Conservation (phyloP, 2,113 vertebrate species). For the Dipodomys spectabilis region DNA sequence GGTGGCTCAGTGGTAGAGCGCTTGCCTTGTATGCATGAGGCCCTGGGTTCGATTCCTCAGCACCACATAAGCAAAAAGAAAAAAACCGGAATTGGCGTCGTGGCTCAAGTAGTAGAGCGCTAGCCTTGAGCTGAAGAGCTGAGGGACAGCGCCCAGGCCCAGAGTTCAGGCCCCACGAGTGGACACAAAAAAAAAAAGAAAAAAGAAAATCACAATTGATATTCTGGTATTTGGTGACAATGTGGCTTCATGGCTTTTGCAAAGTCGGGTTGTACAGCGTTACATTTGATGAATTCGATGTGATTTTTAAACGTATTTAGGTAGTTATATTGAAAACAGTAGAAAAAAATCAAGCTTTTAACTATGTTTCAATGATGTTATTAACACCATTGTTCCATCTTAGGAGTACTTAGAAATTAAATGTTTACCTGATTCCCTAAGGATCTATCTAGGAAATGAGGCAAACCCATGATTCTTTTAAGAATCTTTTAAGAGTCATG, state of each 20-base stretch:
- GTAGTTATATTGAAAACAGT: not conserved
- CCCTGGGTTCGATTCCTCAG: too few relatives aligned
- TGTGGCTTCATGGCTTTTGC: not conserved
- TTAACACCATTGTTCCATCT: slow-evolving; percentile 16
- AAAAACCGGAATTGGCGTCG: too few relatives aligned
- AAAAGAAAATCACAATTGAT: not conserved
- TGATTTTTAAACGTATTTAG: slow-evolving; percentile 48
- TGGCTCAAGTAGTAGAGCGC: too few relatives aligned
- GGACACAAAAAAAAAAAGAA: too few relatives aligned
- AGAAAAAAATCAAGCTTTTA: not conserved
- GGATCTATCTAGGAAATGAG: not conserved
- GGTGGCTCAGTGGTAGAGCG: too few relatives aligned
- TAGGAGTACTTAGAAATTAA: slow-evolving; percentile 34
- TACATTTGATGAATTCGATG: slow-evolving; percentile 25
- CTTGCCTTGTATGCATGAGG: too few relatives aligned
- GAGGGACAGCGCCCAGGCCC: too few relatives aligned
- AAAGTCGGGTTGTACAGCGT: not conserved
- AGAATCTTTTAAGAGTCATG: not conserved
- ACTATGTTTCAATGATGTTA: slow-evolving; percentile 22
- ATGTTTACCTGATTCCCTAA: not conserved
- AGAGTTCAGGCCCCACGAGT: too few relatives aligned
- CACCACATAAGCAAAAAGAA: too few relatives aligned
- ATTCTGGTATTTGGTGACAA: slow-evolving; percentile 23
- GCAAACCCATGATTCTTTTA: not conserved
- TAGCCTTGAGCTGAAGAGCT: too few relatives aligned